Evolutionary conservation across 92 coral and sea anemone genomes (phyloP).

Genomic region (Actinostola sp.): DNA sequence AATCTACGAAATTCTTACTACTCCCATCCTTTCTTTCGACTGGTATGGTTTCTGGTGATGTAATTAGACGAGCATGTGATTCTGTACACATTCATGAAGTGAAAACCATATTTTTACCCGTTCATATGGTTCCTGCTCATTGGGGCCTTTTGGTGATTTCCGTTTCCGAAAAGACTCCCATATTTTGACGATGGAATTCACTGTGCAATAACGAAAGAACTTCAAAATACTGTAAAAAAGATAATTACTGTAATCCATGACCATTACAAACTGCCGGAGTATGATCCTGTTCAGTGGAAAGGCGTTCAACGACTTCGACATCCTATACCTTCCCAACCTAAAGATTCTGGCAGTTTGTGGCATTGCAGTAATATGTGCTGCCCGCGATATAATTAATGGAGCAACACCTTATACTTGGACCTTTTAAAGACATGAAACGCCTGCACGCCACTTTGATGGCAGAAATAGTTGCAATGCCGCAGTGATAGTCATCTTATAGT

Average conservation of each 20-base stretch:
- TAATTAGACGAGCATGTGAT: neutral
- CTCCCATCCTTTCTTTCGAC: conserved; percentile 35
- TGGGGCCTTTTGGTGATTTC: conserved; percentile 51
- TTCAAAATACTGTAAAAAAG: conserved; percentile 7
- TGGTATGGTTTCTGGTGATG: conserved; percentile 7
- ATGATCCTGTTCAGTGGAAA: conserved; percentile 9
- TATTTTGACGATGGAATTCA: conserved; percentile 50
- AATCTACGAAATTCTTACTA: conserved; percentile 1
- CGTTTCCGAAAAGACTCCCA: conserved; percentile 20
- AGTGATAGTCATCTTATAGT: too few relatives aligned
- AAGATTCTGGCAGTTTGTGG: conserved; percentile 44
- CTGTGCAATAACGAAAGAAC: conserved; percentile 21
- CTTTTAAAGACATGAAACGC: conserved; percentile 2
- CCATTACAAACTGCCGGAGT: neutral
- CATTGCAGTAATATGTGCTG: conserved; percentile 35
- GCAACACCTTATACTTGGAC: conserved; percentile 21
- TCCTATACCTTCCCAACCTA: conserved; percentile 39
- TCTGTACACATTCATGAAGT: conserved; percentile 10
- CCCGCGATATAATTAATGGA: conserved; percentile 20
- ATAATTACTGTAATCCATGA: conserved; percentile 16
- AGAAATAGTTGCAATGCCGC: conserved; percentile 11
- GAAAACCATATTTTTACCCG: too few relatives aligned
- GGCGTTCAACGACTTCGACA: conserved; percentile 24
- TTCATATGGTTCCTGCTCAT: conserved; percentile 53
- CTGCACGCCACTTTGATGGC: conserved; percentile 27